phyloP scores from a whole-genome alignment of 1,140 invertebrate genomes.

The Platorchestia sp. region DNA sequence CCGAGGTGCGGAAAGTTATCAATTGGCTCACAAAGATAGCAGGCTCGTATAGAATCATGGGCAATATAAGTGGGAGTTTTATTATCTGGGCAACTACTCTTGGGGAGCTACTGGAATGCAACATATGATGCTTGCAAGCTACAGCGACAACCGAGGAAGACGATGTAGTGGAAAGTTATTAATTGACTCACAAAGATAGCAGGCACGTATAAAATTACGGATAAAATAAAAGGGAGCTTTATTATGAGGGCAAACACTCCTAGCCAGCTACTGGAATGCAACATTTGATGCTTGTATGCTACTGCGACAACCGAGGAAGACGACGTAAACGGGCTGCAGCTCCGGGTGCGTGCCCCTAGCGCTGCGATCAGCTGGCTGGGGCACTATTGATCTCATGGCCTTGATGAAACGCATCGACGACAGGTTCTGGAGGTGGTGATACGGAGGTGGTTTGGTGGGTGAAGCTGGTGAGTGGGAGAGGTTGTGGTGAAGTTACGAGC shows the following conservation, averaged over 20 bases:
- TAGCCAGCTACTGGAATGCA: not conserved
- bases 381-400: conserved; percentile 14
- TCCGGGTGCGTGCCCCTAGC: not conserved
- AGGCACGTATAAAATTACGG: not conserved
- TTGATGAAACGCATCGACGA: conserved; percentile 17
- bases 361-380: conserved; percentile 38
- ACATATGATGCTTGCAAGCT: too few species aligned
- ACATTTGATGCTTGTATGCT: too few species aligned
- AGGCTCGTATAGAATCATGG: not conserved
- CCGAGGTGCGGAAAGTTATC: too few species aligned
- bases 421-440: conserved; percentile 23
- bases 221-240: not conserved
- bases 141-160: too few species aligned
- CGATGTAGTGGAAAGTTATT: too few species aligned
- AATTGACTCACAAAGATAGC: too few species aligned
- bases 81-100: not conserved
- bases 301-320: too few species aligned
- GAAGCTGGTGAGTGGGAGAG: not conserved
- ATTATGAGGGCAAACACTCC: not conserved
- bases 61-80: not conserved
- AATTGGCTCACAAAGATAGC: too few species aligned
- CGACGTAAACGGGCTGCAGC: not conserved
- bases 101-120: not conserved
- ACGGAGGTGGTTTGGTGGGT: not conserved
- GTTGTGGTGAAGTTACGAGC: not conserved